Percentiles rank a stretch among this genome's conserved stretches.
These are phyloP conservation scores for Meteorus cinctellus DNA, from an alignment of 2,888 invertebrate species.

Conservation along the genomic window DNA sequence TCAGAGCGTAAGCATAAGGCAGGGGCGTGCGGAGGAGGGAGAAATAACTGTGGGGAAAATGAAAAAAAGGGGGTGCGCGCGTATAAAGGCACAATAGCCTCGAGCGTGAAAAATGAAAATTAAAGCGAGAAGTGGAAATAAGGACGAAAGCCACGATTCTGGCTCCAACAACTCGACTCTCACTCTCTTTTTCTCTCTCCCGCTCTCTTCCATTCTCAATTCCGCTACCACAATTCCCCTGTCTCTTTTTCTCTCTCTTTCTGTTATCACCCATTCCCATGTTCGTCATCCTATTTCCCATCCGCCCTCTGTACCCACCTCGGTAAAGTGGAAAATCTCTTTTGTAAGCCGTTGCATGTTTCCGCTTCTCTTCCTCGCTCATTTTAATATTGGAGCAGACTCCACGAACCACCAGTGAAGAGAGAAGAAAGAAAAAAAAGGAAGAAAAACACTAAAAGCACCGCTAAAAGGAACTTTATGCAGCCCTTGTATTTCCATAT, in stretches of 20 bases:
- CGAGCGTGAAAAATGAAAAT: slow-evolving; percentile 46
- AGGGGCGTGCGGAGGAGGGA: slow-evolving; percentile 6
- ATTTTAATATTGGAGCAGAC: slow-evolving; percentile 64
- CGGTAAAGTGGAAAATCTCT: slow-evolving; percentile 64
- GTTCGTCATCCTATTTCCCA: slow-evolving; percentile 22
- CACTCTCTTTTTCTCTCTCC: not conserved
- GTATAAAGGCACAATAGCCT: slow-evolving; percentile 42
- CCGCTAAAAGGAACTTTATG: slow-evolving; percentile 61
- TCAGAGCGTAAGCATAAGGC: not conserved
- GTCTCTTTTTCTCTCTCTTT: slow-evolving; percentile 21
- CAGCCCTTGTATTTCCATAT: slow-evolving; percentile 43
- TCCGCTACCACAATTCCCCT: slow-evolving; percentile 22
- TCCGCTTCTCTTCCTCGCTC: slow-evolving; percentile 61
- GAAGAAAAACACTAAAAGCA: slow-evolving; percentile 60
- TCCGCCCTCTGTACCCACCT: slow-evolving; percentile 40
- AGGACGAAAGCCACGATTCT: slow-evolving; percentile 41
- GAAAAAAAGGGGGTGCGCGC: not conserved
- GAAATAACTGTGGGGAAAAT: not conserved
- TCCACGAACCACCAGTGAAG: slow-evolving; percentile 43
- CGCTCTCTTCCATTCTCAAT: slow-evolving; percentile 22
- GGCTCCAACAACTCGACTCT: slow-evolving; percentile 32
- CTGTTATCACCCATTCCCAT: not conserved
- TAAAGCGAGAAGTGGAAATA: slow-evolving; percentile 45
- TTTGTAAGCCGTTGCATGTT: slow-evolving; percentile 64
- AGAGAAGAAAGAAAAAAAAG: slow-evolving; percentile 25